These are phyloP conservation scores for Harpegnathos saltator DNA, from an alignment of 1,140 invertebrate species.

Conservation along the genomic window DNA sequence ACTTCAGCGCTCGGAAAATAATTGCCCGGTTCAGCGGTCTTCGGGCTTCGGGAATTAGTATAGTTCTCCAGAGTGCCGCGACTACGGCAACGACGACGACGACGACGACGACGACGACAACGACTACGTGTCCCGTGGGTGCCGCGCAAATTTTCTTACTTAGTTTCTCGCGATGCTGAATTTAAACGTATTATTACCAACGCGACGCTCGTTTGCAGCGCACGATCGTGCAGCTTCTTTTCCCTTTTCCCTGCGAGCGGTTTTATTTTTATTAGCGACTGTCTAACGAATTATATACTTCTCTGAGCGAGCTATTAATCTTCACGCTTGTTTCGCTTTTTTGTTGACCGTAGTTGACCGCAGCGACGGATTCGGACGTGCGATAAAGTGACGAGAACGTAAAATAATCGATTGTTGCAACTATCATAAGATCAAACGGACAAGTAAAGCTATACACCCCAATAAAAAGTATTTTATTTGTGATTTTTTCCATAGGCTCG, in stretches of 20 bases:
- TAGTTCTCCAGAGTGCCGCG: slow-evolving; percentile 23
- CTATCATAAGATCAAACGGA: background rate
- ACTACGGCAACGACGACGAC: too few species aligned
- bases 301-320: too few species aligned
- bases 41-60: slow-evolving; percentile 16
- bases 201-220: background rate
- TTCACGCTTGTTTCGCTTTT: too few species aligned
- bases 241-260: background rate
- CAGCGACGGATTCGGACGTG: too few species aligned
- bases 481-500: too few species aligned
- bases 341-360: background rate
- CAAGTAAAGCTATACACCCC: too few species aligned
- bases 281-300: background rate
- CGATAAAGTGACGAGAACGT: background rate
- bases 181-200: slow-evolving; percentile 41
- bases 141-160: slow-evolving; percentile 48
- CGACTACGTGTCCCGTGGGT: slow-evolving; percentile 34
- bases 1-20: slow-evolving; percentile 44
- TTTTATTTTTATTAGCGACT: slow-evolving; percentile 20
- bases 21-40: slow-evolving; percentile 48
- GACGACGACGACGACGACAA: too few species aligned
- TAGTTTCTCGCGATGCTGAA: slow-evolving; percentile 43
- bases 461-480: too few species aligned
- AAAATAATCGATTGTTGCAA: background rate
- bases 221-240: slow-evolving; percentile 34